Evolutionary conservation across 2,888 invertebrate species (phyloP).

Genomic region (Chalcis sispes): DNA sequence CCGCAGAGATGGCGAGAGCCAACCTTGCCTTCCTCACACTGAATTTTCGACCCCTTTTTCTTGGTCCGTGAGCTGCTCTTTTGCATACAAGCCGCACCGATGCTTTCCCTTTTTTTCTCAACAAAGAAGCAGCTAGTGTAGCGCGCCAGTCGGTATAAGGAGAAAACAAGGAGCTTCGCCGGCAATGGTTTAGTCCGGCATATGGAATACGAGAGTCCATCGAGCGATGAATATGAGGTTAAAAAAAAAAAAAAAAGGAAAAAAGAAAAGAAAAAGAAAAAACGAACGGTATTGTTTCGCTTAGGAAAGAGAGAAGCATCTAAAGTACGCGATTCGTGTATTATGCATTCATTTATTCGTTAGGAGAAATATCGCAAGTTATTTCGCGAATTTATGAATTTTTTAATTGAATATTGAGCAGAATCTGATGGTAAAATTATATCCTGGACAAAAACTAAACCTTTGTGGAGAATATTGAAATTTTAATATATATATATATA

Average conservation of each 20-base stretch:
- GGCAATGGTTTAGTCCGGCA: constrained; percentile 14
- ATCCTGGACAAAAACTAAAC: too few relatives aligned
- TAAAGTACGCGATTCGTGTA: not conserved
- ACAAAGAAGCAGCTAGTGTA: too few relatives aligned
- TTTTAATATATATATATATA: too few relatives aligned
- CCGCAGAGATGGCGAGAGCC: too few relatives aligned
- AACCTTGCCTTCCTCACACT: constrained; percentile 28
- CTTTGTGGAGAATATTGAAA: too few relatives aligned
- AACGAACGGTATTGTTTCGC: not conserved
- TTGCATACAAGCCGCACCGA: constrained; percentile 10
- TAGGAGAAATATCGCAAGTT: too few relatives aligned
- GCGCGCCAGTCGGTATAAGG: not conserved
- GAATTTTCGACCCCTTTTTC: constrained; percentile 47
- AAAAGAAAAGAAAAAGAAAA: constrained; percentile 5
- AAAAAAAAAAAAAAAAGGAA: too few relatives aligned
- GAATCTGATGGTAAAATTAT: too few relatives aligned
- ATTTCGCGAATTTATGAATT: too few relatives aligned
- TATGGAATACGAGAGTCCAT: not conserved
- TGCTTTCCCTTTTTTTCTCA: constrained; percentile 40
- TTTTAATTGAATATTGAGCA: too few relatives aligned
- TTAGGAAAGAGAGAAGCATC: not conserved
- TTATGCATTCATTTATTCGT: not conserved
- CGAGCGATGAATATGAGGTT: too few relatives aligned
- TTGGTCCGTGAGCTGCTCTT: not conserved
- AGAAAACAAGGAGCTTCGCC: not conserved